These are phyloP conservation scores for Pteromalus puparum DNA, from an alignment of 1,140 invertebrate species.

Conservation along the genomic window DNA sequence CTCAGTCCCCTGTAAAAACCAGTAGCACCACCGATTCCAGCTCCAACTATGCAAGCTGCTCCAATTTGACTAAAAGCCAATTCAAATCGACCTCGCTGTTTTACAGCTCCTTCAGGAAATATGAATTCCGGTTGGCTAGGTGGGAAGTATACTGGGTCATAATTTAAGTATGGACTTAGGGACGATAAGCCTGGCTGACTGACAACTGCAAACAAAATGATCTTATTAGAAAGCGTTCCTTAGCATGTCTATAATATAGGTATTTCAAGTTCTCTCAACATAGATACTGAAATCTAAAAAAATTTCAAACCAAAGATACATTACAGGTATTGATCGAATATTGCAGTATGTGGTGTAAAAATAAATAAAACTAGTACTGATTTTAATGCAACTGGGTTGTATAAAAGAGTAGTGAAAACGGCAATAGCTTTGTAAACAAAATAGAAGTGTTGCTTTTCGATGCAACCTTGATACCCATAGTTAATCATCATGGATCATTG, in stretches of 20 bases:
- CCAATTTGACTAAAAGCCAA: slow-evolving; percentile 96
- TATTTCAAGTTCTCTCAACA: not conserved
- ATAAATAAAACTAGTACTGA: not conserved
- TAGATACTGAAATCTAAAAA: not conserved
- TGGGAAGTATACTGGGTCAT: slow-evolving; percentile 90
- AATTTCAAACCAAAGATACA: not conserved
- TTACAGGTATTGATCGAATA: not conserved
- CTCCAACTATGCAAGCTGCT: slow-evolving; percentile 89
- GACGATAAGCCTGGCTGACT: slow-evolving; percentile 71
- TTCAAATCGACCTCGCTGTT: slow-evolving; percentile 89
- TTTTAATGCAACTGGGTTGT: not conserved
- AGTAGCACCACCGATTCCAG: slow-evolving; percentile 86
- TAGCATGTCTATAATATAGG: too few species aligned
- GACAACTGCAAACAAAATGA: slow-evolving; percentile 61
- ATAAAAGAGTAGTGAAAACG: not conserved
- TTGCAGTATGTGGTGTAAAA: not conserved
- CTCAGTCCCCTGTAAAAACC: slow-evolving; percentile 92
- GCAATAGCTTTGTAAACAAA: not conserved
- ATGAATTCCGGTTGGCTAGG: slow-evolving; percentile 93
- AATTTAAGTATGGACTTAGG: slow-evolving; percentile 94
- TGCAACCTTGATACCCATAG: not conserved
- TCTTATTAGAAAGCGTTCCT: too few species aligned
- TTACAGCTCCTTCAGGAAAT: slow-evolving; percentile 90
- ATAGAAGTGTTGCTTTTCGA: not conserved
- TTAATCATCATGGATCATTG: not conserved